Conservation (phyloP, 2,113 vertebrate genomes). For the Mustela nigripes region DNA sequence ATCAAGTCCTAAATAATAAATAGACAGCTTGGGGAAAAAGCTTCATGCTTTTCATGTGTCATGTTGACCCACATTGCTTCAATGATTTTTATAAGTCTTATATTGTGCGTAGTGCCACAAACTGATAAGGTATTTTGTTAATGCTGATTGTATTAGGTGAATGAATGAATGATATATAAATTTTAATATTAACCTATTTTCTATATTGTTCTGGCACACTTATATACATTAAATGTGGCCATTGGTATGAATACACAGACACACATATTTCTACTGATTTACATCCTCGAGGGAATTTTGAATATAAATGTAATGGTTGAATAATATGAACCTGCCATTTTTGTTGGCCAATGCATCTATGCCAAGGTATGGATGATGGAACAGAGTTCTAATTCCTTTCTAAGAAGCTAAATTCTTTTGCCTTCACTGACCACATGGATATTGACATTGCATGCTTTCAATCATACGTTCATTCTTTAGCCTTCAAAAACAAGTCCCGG, state of each 20-base stretch:
- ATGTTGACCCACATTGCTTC: neutral
- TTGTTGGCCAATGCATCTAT: neutral
- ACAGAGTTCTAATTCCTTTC: neutral
- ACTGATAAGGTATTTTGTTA: neutral
- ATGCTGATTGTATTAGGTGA: constrained; percentile 1
- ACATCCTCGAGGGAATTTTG: neutral
- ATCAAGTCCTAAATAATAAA: constrained; percentile 10
- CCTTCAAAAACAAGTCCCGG: constrained; percentile 24
- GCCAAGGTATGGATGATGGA: neutral
- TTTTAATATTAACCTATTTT: constrained; percentile 10
- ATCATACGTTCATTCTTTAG: neutral
- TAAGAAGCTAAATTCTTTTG: neutral
- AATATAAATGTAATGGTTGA: neutral
- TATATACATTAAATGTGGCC: neutral
- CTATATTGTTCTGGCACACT: neutral
- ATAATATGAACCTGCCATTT: neutral
- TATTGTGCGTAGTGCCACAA: neutral
- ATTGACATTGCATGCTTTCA: neutral
- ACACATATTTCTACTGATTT: neutral
- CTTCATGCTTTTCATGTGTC: neutral
- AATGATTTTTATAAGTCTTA: neutral
- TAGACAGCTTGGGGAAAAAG: neutral
- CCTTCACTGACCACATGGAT: neutral
- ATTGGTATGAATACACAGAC: neutral
- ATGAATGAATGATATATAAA: neutral